Evolutionary conservation across 2,888 invertebrate genomes (phyloP), one percentile per base, ranked within the genome.

Genomic region (Caenorhabditis sp.): DNA sequence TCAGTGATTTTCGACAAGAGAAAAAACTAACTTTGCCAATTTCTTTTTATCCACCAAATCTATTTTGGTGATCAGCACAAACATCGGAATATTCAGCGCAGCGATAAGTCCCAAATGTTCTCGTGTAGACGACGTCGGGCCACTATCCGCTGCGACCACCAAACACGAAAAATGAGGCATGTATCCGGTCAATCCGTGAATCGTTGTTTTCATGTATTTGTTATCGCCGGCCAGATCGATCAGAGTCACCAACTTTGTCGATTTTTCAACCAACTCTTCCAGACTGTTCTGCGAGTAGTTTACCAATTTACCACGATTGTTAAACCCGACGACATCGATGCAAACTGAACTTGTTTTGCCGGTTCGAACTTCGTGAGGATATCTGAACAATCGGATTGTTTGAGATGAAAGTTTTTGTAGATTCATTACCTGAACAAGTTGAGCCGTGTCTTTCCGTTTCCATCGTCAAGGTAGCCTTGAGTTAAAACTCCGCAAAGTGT

Each of bases 281-380:
- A 82, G 57, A n/a, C 69, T 78, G 58, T 84, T 74, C 17, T 83
- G 72, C 19, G 81, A 73, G 69, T 86, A 83, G 62, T 85, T 85
- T 1, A 85, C 75, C n/a, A 86, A 62, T 74, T 84, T 81, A 69
- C 89, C 88, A 53, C 77, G 81, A 49, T 86, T 84, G 89, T 95
- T 94, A 88, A 99, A 99, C 10, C 97, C 99, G 6, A 99, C 91
- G 79, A 97, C 95, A 62, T 88, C 87, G 54, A 84, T 74, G 58
- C 97, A 97, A 23, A 99, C 96, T 58, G 96, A 97, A 89, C 95
- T 95, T 58, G 99, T 99, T 79, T 97, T 91, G 17, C 96, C 96
- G 19, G 93, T 92, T 88, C 93, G 93, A 65, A 99, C 94, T 89
- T 99, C 99, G 89, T 99, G 99, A 78, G 95, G 91, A 83, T 97